These are phyloP conservation scores for Phoeniculus purpureus DNA, from an alignment of 2,797 vertebrate species.

Conservation along the genomic window DNA sequence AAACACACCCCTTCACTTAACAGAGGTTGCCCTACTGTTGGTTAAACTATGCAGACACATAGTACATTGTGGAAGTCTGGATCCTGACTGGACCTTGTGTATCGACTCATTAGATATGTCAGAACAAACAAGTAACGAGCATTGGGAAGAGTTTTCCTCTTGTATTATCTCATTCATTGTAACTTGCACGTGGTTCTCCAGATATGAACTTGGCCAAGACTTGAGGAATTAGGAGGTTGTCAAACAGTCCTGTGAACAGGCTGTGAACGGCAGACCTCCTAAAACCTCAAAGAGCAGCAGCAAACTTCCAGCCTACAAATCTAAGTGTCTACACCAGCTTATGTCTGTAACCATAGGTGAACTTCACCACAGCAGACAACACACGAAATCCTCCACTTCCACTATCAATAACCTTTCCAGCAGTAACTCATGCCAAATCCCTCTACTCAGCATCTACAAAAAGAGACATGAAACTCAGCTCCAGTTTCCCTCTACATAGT, in stretches of 20 bases:
- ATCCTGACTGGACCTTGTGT: background rate
- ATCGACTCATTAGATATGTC: background rate
- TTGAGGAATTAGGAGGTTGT: background rate
- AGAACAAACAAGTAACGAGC: background rate
- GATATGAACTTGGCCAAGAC: background rate
- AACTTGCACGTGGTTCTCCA: background rate
- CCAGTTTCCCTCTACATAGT: background rate
- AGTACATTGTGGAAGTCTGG: background rate
- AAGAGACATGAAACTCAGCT: background rate
- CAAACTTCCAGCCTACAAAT: background rate
- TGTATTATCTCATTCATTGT: background rate
- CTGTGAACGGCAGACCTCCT: background rate
- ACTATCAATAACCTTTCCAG: background rate
- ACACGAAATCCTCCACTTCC: background rate
- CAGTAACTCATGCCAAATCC: background rate
- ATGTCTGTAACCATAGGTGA: background rate
- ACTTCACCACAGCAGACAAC: background rate
- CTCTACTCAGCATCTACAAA: background rate
- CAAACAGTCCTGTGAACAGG: background rate
- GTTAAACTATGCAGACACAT: background rate
- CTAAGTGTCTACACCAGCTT: background rate
- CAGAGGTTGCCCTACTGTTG: background rate
- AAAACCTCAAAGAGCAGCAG: background rate
- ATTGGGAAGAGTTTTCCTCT: background rate
- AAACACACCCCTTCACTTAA: background rate